These are phyloP conservation scores for Enteromius radiatus DNA, from an alignment of 2,797 vertebrate species.

Conservation along the genomic window DNA sequence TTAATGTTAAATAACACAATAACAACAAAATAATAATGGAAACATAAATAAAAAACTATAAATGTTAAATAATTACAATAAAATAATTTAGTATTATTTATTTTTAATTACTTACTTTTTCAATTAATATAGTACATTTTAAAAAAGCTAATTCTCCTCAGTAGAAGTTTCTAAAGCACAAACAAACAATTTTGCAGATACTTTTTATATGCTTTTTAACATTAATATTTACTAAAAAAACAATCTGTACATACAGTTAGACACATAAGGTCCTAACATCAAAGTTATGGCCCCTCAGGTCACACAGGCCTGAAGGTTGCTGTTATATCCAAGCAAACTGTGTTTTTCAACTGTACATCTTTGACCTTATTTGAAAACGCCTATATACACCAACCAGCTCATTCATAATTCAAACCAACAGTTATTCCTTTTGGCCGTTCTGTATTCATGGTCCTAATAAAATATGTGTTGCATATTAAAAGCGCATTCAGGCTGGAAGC, in stretches of 20 bases:
- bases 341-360: conserved; percentile 40
- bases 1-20: not conserved
- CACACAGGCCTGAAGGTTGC: conserved; percentile 16
- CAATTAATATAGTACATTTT: not conserved
- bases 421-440: conserved; percentile 43
- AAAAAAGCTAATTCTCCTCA: not conserved
- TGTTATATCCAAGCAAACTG: conserved; percentile 9
- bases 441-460: conserved; percentile 43
- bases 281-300: not conserved
- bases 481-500: conserved; percentile 27
- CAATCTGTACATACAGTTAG: not conserved
- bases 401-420: conserved; percentile 48
- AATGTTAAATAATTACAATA: not conserved
- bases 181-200: not conserved
- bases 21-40: not conserved
- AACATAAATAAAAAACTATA: not conserved
- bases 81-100: not conserved
- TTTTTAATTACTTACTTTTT: not conserved
- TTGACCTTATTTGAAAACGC: conserved; percentile 40
- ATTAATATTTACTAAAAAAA: conserved; percentile 17
- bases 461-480: conserved; percentile 51
- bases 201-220: not conserved
- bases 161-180: not conserved
- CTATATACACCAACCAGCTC: conserved; percentile 27
- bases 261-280: not conserved